Conservation (phyloP, 37 sponge, comb jelly and placozoan genomes). For the Petrosia ficiformis region DNA sequence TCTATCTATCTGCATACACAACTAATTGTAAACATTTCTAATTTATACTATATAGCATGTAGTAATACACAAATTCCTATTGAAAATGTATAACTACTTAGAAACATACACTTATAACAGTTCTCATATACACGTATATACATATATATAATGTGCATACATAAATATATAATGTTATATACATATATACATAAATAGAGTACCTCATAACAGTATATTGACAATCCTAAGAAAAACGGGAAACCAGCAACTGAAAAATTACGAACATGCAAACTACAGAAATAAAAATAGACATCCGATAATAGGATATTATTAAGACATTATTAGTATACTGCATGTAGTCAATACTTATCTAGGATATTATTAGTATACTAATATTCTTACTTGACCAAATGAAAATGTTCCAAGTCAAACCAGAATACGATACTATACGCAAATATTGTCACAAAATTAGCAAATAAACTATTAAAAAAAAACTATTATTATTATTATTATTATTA, state of each 20-base stretch:
- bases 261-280: conserved; percentile 31
- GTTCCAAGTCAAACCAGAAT: conserved; percentile 88
- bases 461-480: conserved; percentile 21
- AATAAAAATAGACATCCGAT: neutral
- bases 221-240: conserved; percentile 87
- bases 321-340: too few relatives aligned
- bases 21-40: too few relatives aligned
- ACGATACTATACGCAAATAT: conserved; percentile 92
- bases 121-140: too few relatives aligned
- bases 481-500: neutral
- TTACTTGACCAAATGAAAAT: conserved; percentile 75
- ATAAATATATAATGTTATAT: too few relatives aligned
- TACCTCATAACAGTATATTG: conserved; percentile 93
- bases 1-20: too few relatives aligned
- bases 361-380: conserved; percentile 16
- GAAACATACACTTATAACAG: too few relatives aligned
- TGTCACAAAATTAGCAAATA: conserved; percentile 89
- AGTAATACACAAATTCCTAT: too few relatives aligned
- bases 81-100: too few relatives aligned
- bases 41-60: too few relatives aligned
- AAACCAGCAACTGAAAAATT: conserved; percentile 62
- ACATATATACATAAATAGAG: neutral
- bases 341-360: too few relatives aligned
- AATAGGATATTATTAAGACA: too few relatives aligned
- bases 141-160: too few relatives aligned